Evolutionary conservation across 64 coral and sea anemone species (phyloP).

Genomic region (Actinia tenebrosa): DNA sequence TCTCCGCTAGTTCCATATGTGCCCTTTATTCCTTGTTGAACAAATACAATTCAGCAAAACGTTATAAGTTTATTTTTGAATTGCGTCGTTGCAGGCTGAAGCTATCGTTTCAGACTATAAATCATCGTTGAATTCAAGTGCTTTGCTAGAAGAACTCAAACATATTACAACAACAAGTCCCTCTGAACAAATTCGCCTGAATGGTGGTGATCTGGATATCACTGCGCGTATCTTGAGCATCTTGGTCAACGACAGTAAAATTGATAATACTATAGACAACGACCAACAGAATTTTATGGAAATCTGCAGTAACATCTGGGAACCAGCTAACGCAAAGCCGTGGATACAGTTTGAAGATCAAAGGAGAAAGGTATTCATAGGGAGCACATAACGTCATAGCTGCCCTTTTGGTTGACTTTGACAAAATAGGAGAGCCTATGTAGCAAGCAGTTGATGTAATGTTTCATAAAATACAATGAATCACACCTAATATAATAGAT

Average conservation of each 20-base stretch:
- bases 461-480: too few species aligned
- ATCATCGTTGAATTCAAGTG: slow-evolving; percentile 16
- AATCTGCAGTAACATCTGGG: neutral
- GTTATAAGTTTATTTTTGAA: neutral
- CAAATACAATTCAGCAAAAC: too few species aligned
- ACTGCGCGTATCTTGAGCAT: slow-evolving; percentile 29
- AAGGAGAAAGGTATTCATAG: neutral
- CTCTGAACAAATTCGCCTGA: neutral
- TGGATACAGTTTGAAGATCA: slow-evolving; percentile 1
- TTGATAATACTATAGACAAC: slow-evolving; percentile 6
- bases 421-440: too few species aligned
- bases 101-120: slow-evolving; percentile 24
- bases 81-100: neutral
- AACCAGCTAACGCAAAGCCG: neutral
- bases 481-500: too few species aligned
- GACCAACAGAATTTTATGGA: slow-evolving; percentile 4
- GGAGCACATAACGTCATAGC: too few species aligned
- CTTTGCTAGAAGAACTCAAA: neutral
- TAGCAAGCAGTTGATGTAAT: too few species aligned
- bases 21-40: too few species aligned
- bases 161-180: neutral
- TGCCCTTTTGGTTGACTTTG: too few species aligned
- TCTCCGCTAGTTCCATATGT: too few species aligned
- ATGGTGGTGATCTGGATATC: slow-evolving; percentile 41
- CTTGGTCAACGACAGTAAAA: slow-evolving; percentile 24